Base-by-base conservation (phyloP, 2,888 invertebrate genomes). In the Seladonia tumulorum region DNA sequence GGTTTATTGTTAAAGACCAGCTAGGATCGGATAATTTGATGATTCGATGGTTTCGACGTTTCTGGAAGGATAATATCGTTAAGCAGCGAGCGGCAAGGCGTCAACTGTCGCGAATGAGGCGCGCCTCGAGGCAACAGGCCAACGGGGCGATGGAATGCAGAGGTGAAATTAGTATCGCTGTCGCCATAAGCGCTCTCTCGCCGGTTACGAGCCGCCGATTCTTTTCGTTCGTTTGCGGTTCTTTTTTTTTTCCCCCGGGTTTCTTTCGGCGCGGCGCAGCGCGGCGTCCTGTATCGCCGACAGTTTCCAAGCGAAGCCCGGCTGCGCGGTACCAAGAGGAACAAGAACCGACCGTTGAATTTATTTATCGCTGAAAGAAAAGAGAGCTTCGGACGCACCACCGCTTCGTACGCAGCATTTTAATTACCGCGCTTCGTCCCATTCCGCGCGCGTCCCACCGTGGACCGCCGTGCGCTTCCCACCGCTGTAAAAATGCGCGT, bases 151-250 rank as follows among this genome's bases (percentile, higher is more conserved):
- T 89, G 91, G 89, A 91, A 91, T 90, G 92, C 88, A 87, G 88
- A 87, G 88, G 90, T 90, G 90, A 91, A 92, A 92, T 92, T 92
- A 91, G 92, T 90, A 89, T 89, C 88, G 88, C 84, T 86, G 87
- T 89, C 89, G 83, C 89, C 89, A 85, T 85, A 79, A 84, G 83
- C 82, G 81, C 76, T 87, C 80, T 85, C 88, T 90, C 87, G 82
- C 78, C 78, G 66, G 87, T 88, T 85, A 90, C 87, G 74, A 83
- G 74, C 66, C 70, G 86, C 85, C 85, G 72, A 88, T 81, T 74
- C 78, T 81, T 82, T 81, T 79, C 79, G 85, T 85, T 57, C 25
- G 29, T n/a, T 45, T 39, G 22, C 47, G n/a, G n/a, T n/a, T 78
- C 60, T 35, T 75, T 75, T 73, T 82, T 66, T 81, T 83, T 80